A percentile compares a stretch with the other conserved stretches of the same genome.
Evolutionary conservation across 2,113 vertebrate genomes (phyloP).

Genomic region (Melanerpes aurifrons): DNA sequence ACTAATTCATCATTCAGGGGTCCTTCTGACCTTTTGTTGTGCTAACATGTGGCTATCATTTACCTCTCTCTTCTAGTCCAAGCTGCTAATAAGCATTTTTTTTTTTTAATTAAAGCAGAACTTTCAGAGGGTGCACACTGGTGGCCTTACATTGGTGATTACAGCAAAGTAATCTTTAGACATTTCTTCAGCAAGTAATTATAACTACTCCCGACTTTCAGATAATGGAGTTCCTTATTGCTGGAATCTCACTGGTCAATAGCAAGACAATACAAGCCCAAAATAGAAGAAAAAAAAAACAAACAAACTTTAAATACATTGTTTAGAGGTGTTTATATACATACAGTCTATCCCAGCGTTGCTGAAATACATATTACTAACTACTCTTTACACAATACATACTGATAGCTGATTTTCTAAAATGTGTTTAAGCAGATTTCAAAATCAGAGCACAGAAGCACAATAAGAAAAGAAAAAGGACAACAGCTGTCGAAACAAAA

Average conservation of each 20-base stretch:
- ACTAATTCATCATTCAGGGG: not conserved
- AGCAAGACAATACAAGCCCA: not conserved
- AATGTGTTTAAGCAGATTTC: not conserved
- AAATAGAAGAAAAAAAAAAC: not conserved
- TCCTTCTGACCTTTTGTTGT: conserved; percentile 27
- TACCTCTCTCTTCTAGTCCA: not conserved
- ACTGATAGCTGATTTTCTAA: not conserved
- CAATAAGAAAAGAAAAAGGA: not conserved
- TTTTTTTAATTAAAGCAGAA: not conserved
- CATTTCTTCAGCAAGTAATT: not conserved
- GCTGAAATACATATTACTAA: not conserved
- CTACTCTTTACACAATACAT: not conserved
- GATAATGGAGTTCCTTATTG: not conserved
- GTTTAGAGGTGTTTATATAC: not conserved
- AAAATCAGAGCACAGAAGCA: not conserved
- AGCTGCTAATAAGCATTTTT: not conserved
- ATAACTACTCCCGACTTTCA: not conserved
- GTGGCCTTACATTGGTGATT: not conserved
- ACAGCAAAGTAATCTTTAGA: not conserved
- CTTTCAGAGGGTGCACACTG: not conserved
- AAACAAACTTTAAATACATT: not conserved
- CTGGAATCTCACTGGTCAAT: not conserved
- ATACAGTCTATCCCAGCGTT: not conserved
- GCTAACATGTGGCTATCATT: not conserved
- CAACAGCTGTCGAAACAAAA: not conserved